phyloP scores from a whole-genome alignment of 2,113 vertebrate genomes.

The Dipodomys stephensi region DNA sequence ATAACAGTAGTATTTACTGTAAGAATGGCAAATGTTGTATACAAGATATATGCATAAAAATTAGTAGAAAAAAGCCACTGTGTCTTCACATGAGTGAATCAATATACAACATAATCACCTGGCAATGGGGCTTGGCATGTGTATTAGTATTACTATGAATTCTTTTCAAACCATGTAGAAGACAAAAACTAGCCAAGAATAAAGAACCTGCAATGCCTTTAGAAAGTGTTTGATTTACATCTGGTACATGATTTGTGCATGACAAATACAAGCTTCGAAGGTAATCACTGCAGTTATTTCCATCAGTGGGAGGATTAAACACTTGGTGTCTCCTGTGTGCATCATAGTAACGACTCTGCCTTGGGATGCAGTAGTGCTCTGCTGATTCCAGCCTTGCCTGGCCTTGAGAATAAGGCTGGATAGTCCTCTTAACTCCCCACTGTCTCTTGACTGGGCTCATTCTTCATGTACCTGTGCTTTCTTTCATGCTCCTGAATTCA shows the following conservation, averaged over 20 bases:
- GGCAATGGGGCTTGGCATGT: background rate
- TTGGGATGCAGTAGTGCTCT: background rate
- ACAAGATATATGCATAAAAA: background rate
- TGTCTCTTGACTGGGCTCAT: background rate
- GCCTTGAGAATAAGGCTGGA: background rate
- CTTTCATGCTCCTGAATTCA: background rate
- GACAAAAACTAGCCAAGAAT: background rate
- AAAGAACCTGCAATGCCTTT: background rate
- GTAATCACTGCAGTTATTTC: background rate
- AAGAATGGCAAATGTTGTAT: background rate
- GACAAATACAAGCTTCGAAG: background rate
- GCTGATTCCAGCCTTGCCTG: background rate
- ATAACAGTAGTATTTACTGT: background rate
- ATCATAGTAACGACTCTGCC: background rate
- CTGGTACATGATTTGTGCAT: background rate
- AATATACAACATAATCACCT: background rate
- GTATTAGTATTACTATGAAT: conserved; percentile 9
- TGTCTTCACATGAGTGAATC: background rate
- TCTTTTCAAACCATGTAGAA: background rate
- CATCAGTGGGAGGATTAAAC: background rate
- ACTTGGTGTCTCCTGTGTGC: background rate
- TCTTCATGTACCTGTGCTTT: background rate
- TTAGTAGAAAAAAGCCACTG: background rate
- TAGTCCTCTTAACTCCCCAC: background rate
- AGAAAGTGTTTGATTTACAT: background rate